These are phyloP conservation scores for Fopius arisanus DNA, from an alignment of 1,140 invertebrate species.

Conservation along the genomic window DNA sequence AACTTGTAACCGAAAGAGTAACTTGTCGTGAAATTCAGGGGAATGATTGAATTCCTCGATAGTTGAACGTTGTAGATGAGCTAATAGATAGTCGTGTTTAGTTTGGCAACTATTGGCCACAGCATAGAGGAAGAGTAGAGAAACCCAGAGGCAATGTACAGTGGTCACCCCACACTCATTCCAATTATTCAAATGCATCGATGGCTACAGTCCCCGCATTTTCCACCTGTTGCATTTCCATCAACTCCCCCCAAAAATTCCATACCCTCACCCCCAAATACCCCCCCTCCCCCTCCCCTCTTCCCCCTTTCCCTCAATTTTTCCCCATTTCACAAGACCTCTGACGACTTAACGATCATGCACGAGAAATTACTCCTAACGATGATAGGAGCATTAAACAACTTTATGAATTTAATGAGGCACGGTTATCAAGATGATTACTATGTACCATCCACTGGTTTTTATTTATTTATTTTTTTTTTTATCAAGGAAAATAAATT, in stretches of 20 bases:
- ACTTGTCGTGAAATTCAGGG: not conserved
- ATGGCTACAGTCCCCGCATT: slow-evolving; percentile 38
- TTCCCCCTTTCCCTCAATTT: no score
- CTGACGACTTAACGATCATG: no score
- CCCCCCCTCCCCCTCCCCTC: no score
- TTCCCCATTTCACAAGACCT: no score
- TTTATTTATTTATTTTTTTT: no score
- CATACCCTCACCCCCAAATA: no score
- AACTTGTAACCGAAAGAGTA: no score
- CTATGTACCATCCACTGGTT: not conserved
- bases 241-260: not conserved
- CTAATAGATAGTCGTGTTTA: slow-evolving; percentile 18
- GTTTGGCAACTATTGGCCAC: slow-evolving; percentile 27
- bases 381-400: no score
- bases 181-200: slow-evolving; percentile 60
- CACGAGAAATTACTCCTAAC: no score
- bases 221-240: slow-evolving; percentile 54
- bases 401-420: no score
- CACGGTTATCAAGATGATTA: no score
- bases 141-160: slow-evolving; percentile 14
- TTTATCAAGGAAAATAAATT: slow-evolving; percentile 3
- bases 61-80: not conserved
- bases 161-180: slow-evolving; percentile 37
- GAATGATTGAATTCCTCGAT: not conserved
- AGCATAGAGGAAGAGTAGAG: slow-evolving; percentile 17